These are phyloP conservation scores for Tauraco erythrolophus DNA, from an alignment of 2,113 vertebrate species.

Conservation along the genomic window DNA sequence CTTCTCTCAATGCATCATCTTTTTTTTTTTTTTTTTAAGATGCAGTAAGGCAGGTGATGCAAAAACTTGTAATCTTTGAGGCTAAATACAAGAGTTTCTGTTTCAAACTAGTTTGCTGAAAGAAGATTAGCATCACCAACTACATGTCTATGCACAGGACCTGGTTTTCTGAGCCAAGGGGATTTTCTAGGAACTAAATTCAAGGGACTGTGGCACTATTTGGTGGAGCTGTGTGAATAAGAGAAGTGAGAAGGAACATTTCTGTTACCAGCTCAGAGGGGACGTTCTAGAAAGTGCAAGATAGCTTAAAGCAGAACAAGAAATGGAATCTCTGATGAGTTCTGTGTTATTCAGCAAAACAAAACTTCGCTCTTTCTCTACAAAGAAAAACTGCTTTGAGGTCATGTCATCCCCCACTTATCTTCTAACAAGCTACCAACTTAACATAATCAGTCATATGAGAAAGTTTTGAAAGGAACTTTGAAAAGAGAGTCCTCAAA, in stretches of 20 bases:
- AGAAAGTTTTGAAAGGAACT: neutral
- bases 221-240: neutral
- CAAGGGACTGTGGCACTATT: neutral
- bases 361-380: neutral
- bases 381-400: neutral
- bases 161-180: neutral
- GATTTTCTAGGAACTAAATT: neutral
- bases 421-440: neutral
- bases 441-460: neutral
- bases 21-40: neutral
- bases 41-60: neutral
- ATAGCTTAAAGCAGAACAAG: neutral
- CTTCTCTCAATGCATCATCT: neutral
- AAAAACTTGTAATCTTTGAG: neutral
- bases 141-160: neutral
- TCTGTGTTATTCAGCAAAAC: neutral
- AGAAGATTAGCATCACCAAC: neutral
- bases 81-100: neutral
- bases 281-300: neutral
- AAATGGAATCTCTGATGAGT: neutral
- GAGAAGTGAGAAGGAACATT: neutral
- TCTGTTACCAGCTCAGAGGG: neutral
- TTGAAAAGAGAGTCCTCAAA: neutral
- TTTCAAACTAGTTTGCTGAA: neutral
- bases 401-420: neutral